Evolutionary conservation across 2,888 invertebrate species (phyloP), one percentile per base, ranked within the genome.

Genomic region (Heliconius ethilla): DNA sequence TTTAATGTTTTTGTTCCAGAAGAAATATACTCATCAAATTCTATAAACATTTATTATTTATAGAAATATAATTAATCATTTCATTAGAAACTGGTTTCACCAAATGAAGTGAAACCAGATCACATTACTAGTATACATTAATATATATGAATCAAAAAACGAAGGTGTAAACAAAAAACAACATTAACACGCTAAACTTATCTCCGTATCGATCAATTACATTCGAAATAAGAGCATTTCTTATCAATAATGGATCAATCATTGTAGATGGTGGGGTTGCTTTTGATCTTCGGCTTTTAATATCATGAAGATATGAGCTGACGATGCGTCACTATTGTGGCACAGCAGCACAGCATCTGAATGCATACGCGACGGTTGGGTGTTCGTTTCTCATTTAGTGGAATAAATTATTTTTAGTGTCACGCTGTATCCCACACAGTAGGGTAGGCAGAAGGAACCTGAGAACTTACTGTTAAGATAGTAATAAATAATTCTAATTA

Each of bases 191-290:
- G 86, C 86, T 84, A 85, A 87, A 82, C 87, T 84, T 92, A 93
- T 93, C 92, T 87, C 85, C 83, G 86, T 84, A 87, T 92, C 92
- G 91, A 94, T 94, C 93, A 92, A 91, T 92, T 93, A 92, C 91
- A 92, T 89, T 90, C 87, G 90, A 86, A 94, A 93, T 93, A 89
- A 90, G 92, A 93, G 90, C 90, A 87, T 89, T 92, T 88, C 92
- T 93, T 93, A 94, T 94, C 93, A 92, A 90, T 93, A 92, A 92
- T 91, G 90, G 92, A 94, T 94, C 93, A 88, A 91, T 92, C 90
- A 90, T 83, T 87, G 80, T 86, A 87, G 87, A 85, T 69, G 25
- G 78, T 37, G 29, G 62, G 9, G n/a, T 10, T n/a, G 73, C 82
- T 77, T 87, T 88, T 91, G 89, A 86, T 65, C 75, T 76, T 69